Evolutionary conservation across 1,140 invertebrate genomes (phyloP), one percentile per base, ranked within the genome.

Genomic region (Drosophila nigromelanica): DNA sequence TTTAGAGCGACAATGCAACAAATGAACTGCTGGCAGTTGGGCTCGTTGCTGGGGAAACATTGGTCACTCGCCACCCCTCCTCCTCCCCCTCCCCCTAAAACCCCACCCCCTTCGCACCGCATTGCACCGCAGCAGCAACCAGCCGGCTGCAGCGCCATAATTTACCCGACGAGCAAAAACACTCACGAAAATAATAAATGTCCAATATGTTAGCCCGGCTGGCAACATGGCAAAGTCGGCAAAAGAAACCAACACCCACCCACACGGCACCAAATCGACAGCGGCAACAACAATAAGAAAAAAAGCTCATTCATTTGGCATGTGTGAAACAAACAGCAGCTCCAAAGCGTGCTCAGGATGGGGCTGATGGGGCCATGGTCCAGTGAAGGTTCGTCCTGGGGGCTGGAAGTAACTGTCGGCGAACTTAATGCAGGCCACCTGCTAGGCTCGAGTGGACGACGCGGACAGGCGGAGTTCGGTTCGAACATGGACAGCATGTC

Each of bases 121-220:
- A 18, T 2, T 2, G 18, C 18, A 18, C 11, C 40, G 18, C 30
- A 48, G 10, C 47, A 11, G 27, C 52, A 15, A 40, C 24, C 27
- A 8, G n/a, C 24, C 40, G 27, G 50, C 15, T 42, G 58, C 30
- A 48, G 37, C 39, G 54, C 75, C 67, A 87, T 87, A 87, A 87
- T 85, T 86, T 86, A 86, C 75, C 63, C 75, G 83, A 78, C 78
- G 82, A 86, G 82, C 82, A 86, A 86, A 86, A 86, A 86, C 82
- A 86, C 82, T 86, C 82, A 87, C 81, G 77, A 90, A 90, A 85
- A 89, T 89, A 89, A 89, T 89, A 89, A 89, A 90, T 90, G 85
- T 89, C 86, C 85, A 89, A 89, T 89, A 89, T 89, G 85, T 89
- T 89, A 80, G 85, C 73, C 79, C 48, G 67, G 76, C 82, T 73